phyloP scores from a whole-genome alignment of 2,797 vertebrate species.

The Falco biarmicus region DNA sequence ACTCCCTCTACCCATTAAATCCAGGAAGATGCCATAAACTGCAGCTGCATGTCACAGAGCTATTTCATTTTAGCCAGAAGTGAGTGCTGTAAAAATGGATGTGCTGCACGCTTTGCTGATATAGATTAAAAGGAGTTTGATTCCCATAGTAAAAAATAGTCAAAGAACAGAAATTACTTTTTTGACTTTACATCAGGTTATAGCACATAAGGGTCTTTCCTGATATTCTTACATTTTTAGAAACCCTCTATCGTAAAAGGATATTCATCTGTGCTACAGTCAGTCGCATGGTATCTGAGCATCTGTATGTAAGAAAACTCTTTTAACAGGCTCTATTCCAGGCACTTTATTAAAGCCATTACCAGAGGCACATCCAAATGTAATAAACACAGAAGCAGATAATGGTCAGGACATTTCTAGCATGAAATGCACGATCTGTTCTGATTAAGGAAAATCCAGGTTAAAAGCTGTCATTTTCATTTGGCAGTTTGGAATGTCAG shows the following conservation, averaged over 20 bases:
- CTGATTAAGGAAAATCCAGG: neutral
- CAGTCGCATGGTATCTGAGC: neutral
- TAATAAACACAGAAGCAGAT: conserved; percentile 26
- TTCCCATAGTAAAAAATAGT: neutral
- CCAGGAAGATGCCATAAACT: neutral
- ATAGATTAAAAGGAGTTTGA: neutral
- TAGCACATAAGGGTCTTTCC: neutral
- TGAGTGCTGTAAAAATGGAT: neutral
- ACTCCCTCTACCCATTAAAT: neutral
- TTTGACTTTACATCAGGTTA: neutral
- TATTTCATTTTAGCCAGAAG: neutral
- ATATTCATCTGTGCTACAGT: neutral
- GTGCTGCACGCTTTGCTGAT: neutral
- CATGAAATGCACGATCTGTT: neutral
- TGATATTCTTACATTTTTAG: neutral
- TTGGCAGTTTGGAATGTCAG: conserved; percentile 20
- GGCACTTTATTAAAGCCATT: conserved; percentile 41
- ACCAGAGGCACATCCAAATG: conserved; percentile 29
- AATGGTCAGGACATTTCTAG: conserved; percentile 17
- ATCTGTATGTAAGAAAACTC: conserved; percentile 31
- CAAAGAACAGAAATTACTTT: conserved; percentile 13
- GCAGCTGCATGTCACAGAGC: neutral
- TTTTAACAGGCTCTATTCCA: conserved; percentile 3
- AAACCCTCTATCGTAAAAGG: neutral
- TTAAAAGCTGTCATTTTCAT: conserved; percentile 23